A percentile compares a stretch with the other conserved stretches of the same genome.
phyloP scores from a whole-genome alignment of 2,888 invertebrate genomes.

The Mechanitis messenoides region DNA sequence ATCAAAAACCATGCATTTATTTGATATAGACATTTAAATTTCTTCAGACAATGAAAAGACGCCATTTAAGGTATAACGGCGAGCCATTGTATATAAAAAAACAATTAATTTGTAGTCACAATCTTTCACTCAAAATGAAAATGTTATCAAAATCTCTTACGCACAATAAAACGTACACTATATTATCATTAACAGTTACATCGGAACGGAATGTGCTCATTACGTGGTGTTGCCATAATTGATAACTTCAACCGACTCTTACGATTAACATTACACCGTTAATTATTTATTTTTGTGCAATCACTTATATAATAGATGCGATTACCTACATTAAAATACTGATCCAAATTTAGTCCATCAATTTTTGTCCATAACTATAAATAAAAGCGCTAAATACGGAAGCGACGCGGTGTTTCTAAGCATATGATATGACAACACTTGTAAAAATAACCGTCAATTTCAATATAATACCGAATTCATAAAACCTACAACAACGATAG shows the following conservation, averaged over 20 bases:
- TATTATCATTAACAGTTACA: slow-evolving; percentile 44
- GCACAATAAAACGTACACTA: slow-evolving; percentile 44
- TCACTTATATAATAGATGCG: slow-evolving; percentile 48
- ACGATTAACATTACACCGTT: slow-evolving; percentile 42
- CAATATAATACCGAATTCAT: slow-evolving; percentile 31
- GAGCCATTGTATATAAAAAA: too few species aligned
- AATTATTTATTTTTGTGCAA: slow-evolving; percentile 65
- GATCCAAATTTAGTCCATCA: slow-evolving; percentile 29
- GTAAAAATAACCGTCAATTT: slow-evolving; percentile 43
- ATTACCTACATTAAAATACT: slow-evolving; percentile 56
- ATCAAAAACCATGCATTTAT: slow-evolving; percentile 10
- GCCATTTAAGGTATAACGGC: background rate
- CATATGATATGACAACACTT: slow-evolving; percentile 59
- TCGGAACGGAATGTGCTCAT: slow-evolving; percentile 72
- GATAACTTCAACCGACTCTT: slow-evolving; percentile 43
- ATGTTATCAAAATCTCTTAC: slow-evolving; percentile 11
- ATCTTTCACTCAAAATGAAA: background rate
- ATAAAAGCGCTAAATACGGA: slow-evolving; percentile 43
- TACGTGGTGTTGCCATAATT: slow-evolving; percentile 55
- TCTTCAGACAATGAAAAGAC: background rate
- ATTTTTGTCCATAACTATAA: slow-evolving; percentile 24
- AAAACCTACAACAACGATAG: slow-evolving; percentile 53
- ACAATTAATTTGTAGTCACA: too few species aligned
- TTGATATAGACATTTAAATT: too few species aligned
- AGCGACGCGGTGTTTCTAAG: slow-evolving; percentile 47